Evolutionary conservation across 2,888 invertebrate genomes (phyloP).

Genomic region (Drosophila buzzatii): DNA sequence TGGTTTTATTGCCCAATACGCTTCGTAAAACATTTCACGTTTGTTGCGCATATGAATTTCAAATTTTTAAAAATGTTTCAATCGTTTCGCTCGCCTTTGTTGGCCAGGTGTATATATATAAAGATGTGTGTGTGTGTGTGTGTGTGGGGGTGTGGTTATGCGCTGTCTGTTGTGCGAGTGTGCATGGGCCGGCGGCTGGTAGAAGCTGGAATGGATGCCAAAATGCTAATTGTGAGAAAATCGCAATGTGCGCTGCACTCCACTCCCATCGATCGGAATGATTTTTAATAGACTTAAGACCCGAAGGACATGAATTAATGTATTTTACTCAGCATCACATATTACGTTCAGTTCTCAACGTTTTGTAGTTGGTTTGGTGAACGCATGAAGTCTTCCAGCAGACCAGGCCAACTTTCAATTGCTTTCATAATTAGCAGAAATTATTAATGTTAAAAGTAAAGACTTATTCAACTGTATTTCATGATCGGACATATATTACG

Average conservation of each 20-base stretch:
- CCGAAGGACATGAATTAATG: conserved; percentile 68
- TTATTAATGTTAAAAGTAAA: not conserved
- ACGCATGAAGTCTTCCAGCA: not conserved
- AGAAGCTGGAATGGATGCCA: conserved; percentile 30
- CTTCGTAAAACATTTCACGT: conserved; percentile 81
- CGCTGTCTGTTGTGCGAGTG: conserved; percentile 2
- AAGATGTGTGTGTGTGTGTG: conserved; percentile 18
- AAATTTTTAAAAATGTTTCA: conserved; percentile 81
- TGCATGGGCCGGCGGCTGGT: conserved; percentile 30
- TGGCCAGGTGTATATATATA: conserved; percentile 41
- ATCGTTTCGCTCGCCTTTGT: conserved; percentile 55
- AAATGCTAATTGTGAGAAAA: conserved; percentile 83
- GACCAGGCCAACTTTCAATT: not conserved
- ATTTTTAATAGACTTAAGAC: conserved; percentile 73
- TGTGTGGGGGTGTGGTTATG: conserved; percentile 12
- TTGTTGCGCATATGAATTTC: conserved; percentile 81
- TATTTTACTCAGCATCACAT: conserved; percentile 37
- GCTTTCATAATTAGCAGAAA: conserved; percentile 1
- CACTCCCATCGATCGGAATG: conserved; percentile 66
- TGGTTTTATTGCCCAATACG: conserved; percentile 77
- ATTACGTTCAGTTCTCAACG: conserved; percentile 17
- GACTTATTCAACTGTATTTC: not conserved
- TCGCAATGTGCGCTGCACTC: conserved; percentile 65
- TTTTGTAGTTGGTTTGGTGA: conserved; percentile 1
- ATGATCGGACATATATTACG: too few species aligned